Evolutionary conservation across 2,113 vertebrate genomes (phyloP).

Genomic region (Zapus hudsonius): DNA sequence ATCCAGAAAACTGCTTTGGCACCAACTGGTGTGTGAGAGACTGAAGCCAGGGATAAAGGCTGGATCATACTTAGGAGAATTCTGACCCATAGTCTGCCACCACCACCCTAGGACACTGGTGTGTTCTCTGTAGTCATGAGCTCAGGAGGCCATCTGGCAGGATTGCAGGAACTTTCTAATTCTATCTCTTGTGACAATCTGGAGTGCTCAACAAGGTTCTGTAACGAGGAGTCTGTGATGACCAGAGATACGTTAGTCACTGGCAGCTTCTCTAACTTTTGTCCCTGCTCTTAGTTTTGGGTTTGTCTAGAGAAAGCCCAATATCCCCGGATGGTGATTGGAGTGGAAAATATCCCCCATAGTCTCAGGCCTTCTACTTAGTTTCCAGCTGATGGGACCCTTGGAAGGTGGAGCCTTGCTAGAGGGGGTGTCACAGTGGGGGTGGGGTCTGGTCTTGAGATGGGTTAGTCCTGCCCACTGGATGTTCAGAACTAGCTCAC

Average conservation of each 20-base stretch:
- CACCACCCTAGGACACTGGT: background rate
- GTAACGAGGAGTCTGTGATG: background rate
- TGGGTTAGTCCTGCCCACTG: no score
- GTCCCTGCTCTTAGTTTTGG: background rate
- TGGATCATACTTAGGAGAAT: background rate
- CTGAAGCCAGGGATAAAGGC: background rate
- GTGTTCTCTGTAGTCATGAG: background rate
- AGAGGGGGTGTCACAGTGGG: no score
- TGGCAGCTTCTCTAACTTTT: background rate
- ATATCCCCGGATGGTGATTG: no score
- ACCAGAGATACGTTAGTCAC: background rate
- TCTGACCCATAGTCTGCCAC: background rate
- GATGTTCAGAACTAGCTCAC: no score
- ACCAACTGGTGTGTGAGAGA: background rate
- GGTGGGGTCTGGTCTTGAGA: no score
- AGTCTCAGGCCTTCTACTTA: no score
- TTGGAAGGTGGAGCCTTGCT: no score
- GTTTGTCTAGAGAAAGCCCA: background rate
- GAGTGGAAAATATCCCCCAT: no score
- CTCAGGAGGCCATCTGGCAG: background rate
- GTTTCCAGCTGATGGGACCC: no score
- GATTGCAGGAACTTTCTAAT: background rate
- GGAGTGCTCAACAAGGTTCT: background rate
- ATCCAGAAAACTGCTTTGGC: background rate
- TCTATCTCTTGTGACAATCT: background rate